Percentiles rank a stretch among this genome's conserved stretches.
Evolutionary conservation across 2,113 vertebrate species (phyloP).

Genomic region (Bambusicola thoracicus): DNA sequence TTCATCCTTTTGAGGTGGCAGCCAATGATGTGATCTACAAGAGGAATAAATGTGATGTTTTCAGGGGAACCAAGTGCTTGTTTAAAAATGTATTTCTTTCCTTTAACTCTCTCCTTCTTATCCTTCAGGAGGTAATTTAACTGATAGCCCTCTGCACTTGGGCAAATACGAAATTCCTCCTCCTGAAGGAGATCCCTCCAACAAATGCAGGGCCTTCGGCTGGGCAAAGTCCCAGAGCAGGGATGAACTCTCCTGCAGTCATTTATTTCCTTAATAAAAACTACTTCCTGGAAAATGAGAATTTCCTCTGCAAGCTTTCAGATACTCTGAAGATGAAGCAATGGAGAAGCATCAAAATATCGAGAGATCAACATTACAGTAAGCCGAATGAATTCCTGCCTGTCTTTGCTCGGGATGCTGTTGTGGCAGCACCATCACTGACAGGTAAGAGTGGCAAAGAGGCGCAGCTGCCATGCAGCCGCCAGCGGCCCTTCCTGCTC

Average conservation of each 20-base stretch:
- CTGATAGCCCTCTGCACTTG: not conserved
- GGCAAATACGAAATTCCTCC: not conserved
- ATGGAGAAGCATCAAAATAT: not conserved
- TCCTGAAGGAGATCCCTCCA: not conserved
- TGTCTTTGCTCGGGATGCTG: not conserved
- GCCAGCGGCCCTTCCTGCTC: not conserved
- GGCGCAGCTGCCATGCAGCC: too few species aligned
- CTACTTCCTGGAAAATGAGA: not conserved
- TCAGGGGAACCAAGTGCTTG: not conserved
- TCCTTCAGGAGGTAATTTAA: not conserved
- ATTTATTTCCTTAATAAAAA: not conserved
- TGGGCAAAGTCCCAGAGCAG: not conserved
- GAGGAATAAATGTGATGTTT: not conserved
- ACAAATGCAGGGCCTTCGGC: not conserved
- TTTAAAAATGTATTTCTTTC: not conserved
- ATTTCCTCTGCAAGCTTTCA: not conserved
- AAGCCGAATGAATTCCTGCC: fast-evolving
- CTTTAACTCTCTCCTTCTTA: not conserved
- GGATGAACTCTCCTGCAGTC: not conserved
- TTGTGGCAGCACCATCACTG: fast-evolving
- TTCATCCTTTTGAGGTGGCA: not conserved
- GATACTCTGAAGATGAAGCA: not conserved
- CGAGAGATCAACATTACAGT: not conserved
- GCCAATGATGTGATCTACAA: not conserved
- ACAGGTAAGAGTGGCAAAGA: not conserved